Percentiles rank a stretch among this genome's conserved stretches.
Conservation (phyloP, 2,888 invertebrate species). For the Tigriopus californicus region DNA sequence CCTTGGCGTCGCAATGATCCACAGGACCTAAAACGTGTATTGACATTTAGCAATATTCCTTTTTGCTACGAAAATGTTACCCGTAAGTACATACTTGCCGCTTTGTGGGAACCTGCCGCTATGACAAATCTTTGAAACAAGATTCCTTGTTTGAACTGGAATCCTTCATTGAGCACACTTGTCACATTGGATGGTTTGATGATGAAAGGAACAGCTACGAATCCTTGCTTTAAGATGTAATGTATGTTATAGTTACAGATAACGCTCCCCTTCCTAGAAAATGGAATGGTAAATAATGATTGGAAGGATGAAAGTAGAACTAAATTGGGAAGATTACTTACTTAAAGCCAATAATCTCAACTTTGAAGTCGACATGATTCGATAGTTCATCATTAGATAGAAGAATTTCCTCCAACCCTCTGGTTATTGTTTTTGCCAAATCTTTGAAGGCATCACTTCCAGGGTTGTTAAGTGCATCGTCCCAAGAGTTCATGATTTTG, state of each 20-base stretch:
- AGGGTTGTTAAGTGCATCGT: neutral
- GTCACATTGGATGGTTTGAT: constrained; percentile 13
- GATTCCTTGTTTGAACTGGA: constrained; percentile 11
- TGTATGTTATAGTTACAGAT: constrained; percentile 12
- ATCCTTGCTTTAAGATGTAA: constrained; percentile 12
- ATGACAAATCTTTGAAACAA: constrained; percentile 14
- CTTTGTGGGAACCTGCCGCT: constrained; percentile 11
- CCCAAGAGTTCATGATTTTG: constrained; percentile 1
- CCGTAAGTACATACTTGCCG: neutral
- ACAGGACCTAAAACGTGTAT: constrained; percentile 13
- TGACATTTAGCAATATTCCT: too few species aligned
- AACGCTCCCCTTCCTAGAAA: constrained; percentile 10
- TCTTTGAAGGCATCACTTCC: neutral
- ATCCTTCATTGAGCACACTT: neutral
- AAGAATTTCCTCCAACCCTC: constrained; percentile 1
- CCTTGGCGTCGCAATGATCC: constrained; percentile 14
- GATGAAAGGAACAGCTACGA: constrained; percentile 8
- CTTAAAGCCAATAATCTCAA: constrained; percentile 1
- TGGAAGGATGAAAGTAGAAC: neutral
- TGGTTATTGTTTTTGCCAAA: constrained; percentile 1
- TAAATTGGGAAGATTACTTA: neutral
- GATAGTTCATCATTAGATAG: neutral
- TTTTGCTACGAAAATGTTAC: too few species aligned
- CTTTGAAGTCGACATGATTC: constrained; percentile 6
- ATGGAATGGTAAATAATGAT: neutral